A percentile compares a stretch with the other conserved stretches of the same genome.
Conservation (phyloP, 2,113 vertebrate genomes). For the Etia nguti region DNA sequence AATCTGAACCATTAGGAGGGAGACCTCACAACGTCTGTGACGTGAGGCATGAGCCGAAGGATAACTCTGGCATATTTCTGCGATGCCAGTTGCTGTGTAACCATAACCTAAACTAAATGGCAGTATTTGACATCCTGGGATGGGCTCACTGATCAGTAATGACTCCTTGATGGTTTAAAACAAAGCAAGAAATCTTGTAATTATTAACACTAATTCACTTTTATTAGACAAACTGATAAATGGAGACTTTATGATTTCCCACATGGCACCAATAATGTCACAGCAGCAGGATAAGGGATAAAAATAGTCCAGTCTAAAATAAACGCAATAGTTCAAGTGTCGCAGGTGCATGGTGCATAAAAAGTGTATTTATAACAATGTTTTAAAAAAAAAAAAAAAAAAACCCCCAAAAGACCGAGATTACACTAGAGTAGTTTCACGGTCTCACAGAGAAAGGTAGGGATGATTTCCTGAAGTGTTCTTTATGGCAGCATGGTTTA, state of each 20-base stretch:
- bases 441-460: background rate
- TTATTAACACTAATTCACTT: background rate
- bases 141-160: background rate
- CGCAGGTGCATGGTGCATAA: background rate
- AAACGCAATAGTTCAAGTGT: background rate
- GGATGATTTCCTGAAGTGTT: background rate
- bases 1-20: background rate
- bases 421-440: background rate
- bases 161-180: background rate
- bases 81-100: background rate
- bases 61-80: background rate
- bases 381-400: background rate
- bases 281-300: background rate
- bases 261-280: background rate
- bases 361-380: background rate
- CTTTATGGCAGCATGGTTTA: background rate
- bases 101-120: background rate
- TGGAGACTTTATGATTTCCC: background rate
- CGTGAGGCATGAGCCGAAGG: background rate
- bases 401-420: background rate
- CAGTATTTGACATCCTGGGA: background rate
- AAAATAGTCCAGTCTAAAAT: background rate
- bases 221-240: fast-evolving
- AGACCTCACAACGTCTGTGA: background rate
- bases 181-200: background rate